phyloP scores from a whole-genome alignment of 2,113 vertebrate genomes.

The Lepisosteus oculatus region DNA sequence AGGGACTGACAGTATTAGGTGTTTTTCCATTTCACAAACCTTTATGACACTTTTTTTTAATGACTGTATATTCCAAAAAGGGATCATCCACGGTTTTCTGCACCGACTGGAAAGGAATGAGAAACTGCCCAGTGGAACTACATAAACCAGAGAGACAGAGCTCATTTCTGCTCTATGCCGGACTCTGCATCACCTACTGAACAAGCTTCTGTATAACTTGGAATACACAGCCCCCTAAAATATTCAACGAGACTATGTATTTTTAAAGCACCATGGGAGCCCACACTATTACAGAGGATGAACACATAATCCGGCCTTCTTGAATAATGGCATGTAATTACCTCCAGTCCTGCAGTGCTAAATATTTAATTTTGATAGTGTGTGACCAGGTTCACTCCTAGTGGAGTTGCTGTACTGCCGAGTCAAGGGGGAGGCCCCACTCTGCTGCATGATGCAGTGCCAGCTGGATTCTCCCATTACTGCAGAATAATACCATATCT shows the following conservation, averaged over 20 bases:
- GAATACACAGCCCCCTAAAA: not conserved
- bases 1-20: too few species aligned
- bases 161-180: too few species aligned
- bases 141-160: too few species aligned
- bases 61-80: too few species aligned
- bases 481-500: not conserved
- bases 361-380: not conserved
- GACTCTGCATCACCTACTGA: not conserved
- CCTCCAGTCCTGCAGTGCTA: not conserved
- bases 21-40: too few species aligned
- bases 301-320: not conserved
- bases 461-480: not conserved
- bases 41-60: too few species aligned
- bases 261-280: not conserved
- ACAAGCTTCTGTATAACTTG: not conserved
- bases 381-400: not conserved
- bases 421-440: not conserved
- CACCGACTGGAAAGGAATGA: too few species aligned
- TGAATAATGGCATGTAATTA: slow-evolving; percentile 1
- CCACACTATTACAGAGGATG: not conserved
- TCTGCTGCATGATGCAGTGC: not conserved
- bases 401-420: not conserved
- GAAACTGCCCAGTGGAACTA: too few species aligned
- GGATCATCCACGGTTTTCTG: too few species aligned
- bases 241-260: not conserved